Base-by-base conservation (phyloP, 2,113 vertebrate genomes). In the Ivindomyrus marchei region DNA sequence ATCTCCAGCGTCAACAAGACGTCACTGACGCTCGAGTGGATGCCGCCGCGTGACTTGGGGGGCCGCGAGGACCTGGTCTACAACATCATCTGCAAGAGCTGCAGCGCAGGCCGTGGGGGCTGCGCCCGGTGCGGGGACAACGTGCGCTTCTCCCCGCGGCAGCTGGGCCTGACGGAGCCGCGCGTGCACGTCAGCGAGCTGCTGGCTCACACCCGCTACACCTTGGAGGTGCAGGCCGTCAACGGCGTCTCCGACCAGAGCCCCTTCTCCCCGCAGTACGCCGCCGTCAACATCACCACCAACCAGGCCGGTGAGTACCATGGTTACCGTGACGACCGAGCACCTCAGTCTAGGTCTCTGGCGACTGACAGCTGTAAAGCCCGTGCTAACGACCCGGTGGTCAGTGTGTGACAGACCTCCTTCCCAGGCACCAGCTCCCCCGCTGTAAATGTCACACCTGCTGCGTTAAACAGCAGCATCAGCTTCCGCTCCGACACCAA, bases 21-120 rank as follows among this genome's bases (percentile, higher is more conserved):
- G 0, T 99, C 98, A 0, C 95, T 99, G 93, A 96, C 95, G 95
- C 94, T 99, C 56, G 98, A 98, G 92, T 99, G 98, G 98, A 95
- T 90, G 17, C 93, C 96, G 0, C 97, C 98, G 0, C 94, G 95
- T 2, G 98, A 99, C 91, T 92, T 94, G 0, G 98, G 98, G 0
- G 98, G 98, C 10, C 96, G 98, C 0, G 97, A 98, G 89, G 98
- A 99, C 8, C 95, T 99, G 1, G 97, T 99, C 24, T 99, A 98
- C 94, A 99, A 99, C 94, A 97, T 99, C 94, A 98, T 99, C 94
- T 99, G 98, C 93, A 99, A 99, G 93, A 99, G 97, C 95, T 99
- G 98, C 0, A 97, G 97, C 17, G 96, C 96, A 0, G 97, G 97
- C 0, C 96, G 97, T 0, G 96, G 97, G 0, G 96, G 97, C 0